Conservation (phyloP, 2,113 vertebrate genomes). For the Lasiurus cinereus region DNA sequence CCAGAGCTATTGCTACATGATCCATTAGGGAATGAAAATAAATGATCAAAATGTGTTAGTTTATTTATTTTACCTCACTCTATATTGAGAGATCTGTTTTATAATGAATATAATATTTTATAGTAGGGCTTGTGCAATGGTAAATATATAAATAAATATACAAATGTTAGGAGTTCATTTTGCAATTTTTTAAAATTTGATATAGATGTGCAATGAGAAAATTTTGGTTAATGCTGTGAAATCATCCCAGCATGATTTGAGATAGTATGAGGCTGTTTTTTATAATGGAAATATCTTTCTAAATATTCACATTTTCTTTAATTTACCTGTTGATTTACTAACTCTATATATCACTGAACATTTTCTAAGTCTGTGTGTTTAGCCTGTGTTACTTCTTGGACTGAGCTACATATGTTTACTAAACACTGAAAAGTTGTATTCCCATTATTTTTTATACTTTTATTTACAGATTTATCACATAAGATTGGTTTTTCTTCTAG, state of each 20-base stretch:
- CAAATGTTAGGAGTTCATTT: neutral
- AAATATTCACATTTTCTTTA: constrained; percentile 11
- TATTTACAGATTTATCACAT: neutral
- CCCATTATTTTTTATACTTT: neutral
- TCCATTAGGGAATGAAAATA: neutral
- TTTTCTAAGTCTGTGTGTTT: neutral
- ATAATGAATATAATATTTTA: neutral
- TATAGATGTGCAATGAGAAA: neutral
- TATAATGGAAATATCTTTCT: neutral
- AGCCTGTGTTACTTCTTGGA: neutral
- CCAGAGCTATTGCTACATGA: neutral
- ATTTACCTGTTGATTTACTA: neutral
- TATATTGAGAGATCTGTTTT: neutral
- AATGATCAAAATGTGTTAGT: neutral
- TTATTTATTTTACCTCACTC: neutral
- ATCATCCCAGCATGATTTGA: neutral
- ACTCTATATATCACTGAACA: neutral
- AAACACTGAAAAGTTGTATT: neutral
- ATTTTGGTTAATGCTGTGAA: neutral
- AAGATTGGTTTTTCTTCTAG: neutral
- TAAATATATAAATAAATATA: neutral
- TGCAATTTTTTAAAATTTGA: neutral
- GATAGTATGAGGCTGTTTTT: neutral
- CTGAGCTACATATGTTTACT: neutral
- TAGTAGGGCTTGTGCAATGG: neutral